Evolutionary conservation across 2,888 invertebrate species (phyloP), one percentile per base, ranked within the genome.

Genomic region (Drosophila tanythrix): DNA sequence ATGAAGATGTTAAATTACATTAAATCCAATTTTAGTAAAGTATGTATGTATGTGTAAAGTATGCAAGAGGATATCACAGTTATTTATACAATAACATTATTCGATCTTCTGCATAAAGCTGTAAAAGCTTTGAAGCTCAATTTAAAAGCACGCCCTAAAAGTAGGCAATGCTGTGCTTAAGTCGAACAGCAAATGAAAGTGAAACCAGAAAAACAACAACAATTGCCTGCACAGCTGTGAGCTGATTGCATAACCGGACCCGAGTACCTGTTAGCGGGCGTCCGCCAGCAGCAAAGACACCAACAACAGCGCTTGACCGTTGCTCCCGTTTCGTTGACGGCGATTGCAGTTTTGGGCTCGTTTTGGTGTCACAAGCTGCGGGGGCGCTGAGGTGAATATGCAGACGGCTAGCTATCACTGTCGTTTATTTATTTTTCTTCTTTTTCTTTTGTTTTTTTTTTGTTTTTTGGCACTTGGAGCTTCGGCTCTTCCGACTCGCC

Each of bases 311-410:
- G 60, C 61, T 76, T 76, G 85, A 79, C 76, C 74, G 70, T 73
- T 87, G 84, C 84, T 81, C 84, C 77, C 87, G 80, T 87, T 85
- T 81, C 68, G 66, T 53, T 51, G 60, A 46, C 38, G 63, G 43
- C 70, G 78, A 76, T 66, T 88, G 91, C 90, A 91, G 70, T 87
- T 87, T 82, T 81, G 83, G 74, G 86, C 88, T 89, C 89, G 90
- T 90, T 90, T 81, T 78, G 58, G 76, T 70, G 79, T 70, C 74
- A 70, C 74, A 73, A 78, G 78, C 56, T 65, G 69, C 60, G 73
- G 70, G 59, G 79, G 76, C 64, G 70, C 52, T 21, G 46, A 36
- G 38, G 36, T n/a, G 38, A 56, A 56, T 29, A 38, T 13, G 27
- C 56, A 56, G 27, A 38, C 56, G 38, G 36, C 25, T n/a, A 8